A percentile compares a stretch with the other conserved stretches of the same genome.
phyloP scores from a whole-genome alignment of 2,797 vertebrate genomes.

The Decapterus maruadsi region DNA sequence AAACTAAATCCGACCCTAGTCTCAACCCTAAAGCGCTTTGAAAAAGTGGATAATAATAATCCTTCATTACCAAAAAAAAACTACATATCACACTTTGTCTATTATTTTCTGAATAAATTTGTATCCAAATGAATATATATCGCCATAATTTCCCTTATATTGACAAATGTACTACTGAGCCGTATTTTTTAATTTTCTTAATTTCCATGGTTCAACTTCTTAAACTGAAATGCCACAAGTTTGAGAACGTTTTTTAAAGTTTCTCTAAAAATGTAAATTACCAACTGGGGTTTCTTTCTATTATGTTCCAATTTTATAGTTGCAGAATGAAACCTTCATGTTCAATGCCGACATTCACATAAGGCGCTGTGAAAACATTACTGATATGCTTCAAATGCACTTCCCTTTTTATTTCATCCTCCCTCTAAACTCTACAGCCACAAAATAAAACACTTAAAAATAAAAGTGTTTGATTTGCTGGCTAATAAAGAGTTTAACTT shows the following conservation, averaged over 20 bases:
- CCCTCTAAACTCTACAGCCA: conserved; percentile 17
- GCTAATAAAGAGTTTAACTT: conserved; percentile 63
- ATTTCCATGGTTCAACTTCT: neutral
- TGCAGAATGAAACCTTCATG: neutral
- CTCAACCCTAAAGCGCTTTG: neutral
- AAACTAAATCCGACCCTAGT: neutral
- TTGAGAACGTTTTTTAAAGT: neutral
- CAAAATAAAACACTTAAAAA: conserved; percentile 1
- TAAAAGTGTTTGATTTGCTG: conserved; percentile 47
- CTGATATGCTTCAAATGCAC: neutral
- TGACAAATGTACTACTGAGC: neutral
- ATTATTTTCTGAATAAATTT: neutral
- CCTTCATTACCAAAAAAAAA: neutral
- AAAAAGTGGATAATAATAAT: neutral
- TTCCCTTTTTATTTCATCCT: neutral
- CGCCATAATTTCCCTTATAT: neutral
- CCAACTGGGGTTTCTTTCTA: neutral
- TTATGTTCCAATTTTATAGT: neutral
- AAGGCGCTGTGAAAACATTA: neutral
- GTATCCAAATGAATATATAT: neutral
- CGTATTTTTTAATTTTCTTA: neutral
- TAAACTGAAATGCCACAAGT: neutral
- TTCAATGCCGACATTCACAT: neutral
- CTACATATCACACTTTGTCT: neutral
- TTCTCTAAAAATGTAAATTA: neutral